These are phyloP conservation scores for Thrips palmi DNA, from an alignment of 1,140 invertebrate genomes.

Conservation along the genomic window DNA sequence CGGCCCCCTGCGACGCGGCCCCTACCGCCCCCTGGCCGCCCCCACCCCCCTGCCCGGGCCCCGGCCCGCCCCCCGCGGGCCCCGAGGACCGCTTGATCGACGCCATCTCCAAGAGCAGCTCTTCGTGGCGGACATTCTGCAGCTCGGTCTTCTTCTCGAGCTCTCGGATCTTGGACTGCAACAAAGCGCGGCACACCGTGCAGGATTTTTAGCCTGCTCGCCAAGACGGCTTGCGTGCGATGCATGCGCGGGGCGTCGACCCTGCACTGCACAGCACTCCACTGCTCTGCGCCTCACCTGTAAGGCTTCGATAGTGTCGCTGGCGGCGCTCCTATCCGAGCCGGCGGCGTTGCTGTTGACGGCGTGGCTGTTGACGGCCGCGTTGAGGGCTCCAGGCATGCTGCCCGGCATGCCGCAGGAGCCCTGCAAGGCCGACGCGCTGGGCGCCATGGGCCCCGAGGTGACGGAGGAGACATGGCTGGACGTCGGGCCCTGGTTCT, in stretches of 20 bases:
- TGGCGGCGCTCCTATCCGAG: conserved; percentile 18
- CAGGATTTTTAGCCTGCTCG: background rate
- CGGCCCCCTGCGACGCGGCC: too few relatives aligned
- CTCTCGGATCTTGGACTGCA: conserved; percentile 31
- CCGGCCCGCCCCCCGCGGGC: background rate
- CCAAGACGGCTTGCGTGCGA: background rate
- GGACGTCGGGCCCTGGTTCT: conserved; percentile 14
- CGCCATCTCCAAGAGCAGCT: conserved; percentile 34
- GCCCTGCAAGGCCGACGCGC: too few relatives aligned
- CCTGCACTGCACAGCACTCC: background rate
- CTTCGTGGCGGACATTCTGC: conserved; percentile 38
- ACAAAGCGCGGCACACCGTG: background rate
- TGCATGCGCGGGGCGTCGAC: background rate
- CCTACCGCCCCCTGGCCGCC: background rate
- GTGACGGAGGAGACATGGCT: too few relatives aligned
- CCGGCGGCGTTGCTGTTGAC: too few relatives aligned
- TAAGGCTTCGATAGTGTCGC: conserved; percentile 20
- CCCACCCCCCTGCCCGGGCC: background rate
- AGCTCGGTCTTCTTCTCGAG: conserved; percentile 32
- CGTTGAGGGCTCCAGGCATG: background rate
- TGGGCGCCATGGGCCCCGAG: background rate
- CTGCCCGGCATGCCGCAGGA: too few relatives aligned
- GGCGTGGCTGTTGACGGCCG: too few relatives aligned
- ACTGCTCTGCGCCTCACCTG: conserved; percentile 16
- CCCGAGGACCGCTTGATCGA: conserved; percentile 22